These are phyloP conservation scores for Coendou prehensilis DNA, from an alignment of 2,797 vertebrate species.

Conservation along the genomic window DNA sequence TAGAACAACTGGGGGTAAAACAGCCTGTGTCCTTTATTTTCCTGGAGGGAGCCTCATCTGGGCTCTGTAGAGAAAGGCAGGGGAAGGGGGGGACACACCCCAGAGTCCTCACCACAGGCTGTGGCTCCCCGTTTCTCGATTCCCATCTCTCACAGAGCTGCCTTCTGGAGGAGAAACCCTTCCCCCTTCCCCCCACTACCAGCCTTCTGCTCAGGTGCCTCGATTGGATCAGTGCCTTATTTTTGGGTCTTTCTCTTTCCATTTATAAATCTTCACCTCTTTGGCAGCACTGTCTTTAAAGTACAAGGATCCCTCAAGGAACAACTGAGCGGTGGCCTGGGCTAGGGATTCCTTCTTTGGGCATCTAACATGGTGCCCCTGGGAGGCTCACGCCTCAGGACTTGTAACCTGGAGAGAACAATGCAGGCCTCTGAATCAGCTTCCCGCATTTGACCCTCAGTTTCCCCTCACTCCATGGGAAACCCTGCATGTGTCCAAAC, in stretches of 20 bases:
- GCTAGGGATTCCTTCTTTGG: not conserved
- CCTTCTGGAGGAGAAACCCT: not conserved
- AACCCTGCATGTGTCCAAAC: not conserved
- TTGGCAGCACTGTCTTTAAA: not conserved
- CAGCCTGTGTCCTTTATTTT: too few species aligned
- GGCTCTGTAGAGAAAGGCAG: not conserved
- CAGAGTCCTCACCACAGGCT: not conserved
- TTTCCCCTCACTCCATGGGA: not conserved
- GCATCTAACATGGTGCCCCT: not conserved
- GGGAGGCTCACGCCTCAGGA: not conserved
- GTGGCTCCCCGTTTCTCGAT: not conserved
- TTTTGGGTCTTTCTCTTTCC: not conserved
- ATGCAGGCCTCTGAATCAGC: not conserved
- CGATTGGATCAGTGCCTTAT: not conserved
- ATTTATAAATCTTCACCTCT: not conserved
- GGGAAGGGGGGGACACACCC: not conserved
- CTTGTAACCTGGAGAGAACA: not conserved
- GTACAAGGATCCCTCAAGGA: not conserved
- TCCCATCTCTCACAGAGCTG: not conserved
- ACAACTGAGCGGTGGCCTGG: not conserved
- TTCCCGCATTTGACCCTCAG: not conserved
- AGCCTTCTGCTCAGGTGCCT: not conserved
- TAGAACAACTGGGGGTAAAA: not conserved
- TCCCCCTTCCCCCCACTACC: accelerated
- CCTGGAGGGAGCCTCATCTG: not conserved